phyloP scores from a whole-genome alignment of 2,797 vertebrate genomes.

The Gobionotothen gibberifrons region DNA sequence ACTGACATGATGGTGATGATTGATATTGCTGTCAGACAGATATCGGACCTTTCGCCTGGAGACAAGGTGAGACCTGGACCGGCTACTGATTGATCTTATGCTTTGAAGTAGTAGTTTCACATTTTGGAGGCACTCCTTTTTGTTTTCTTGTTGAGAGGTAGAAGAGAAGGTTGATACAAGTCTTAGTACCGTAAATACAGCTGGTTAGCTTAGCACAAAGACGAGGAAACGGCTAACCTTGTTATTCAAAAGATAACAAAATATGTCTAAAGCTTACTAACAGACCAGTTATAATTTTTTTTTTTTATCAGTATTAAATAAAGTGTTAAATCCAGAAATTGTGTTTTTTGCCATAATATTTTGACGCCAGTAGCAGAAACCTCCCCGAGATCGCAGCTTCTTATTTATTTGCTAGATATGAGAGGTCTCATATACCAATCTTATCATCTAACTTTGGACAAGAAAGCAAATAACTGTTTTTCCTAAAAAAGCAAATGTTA shows the following conservation, averaged over 20 bases:
- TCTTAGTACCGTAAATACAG: too few species aligned
- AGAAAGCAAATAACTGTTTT: not conserved
- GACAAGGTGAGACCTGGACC: conserved; percentile 86
- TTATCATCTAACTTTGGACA: not conserved
- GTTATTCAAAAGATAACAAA: too few species aligned
- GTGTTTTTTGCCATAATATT: too few species aligned
- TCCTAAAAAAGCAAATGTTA: conserved; percentile 2
- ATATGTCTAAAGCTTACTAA: too few species aligned
- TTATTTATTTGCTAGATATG: not conserved
- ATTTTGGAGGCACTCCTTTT: not conserved
- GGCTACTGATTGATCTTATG: not conserved
- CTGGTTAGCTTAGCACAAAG: too few species aligned
- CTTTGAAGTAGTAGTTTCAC: not conserved
- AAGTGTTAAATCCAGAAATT: too few species aligned
- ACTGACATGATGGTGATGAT: conserved; percentile 99
- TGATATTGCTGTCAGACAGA: conserved; percentile 95
- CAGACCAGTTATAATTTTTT: too few species aligned
- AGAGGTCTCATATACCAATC: not conserved
- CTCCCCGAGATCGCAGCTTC: too few species aligned
- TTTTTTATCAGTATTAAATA: too few species aligned
- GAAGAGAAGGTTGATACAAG: not conserved
- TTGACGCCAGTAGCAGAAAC: too few species aligned
- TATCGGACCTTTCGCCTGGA: conserved; percentile 96
- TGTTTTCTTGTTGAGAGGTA: not conserved
- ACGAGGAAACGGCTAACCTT: too few species aligned